Base-by-base conservation (phyloP, 2,797 vertebrate species). In the Denticeps clupeoides region DNA sequence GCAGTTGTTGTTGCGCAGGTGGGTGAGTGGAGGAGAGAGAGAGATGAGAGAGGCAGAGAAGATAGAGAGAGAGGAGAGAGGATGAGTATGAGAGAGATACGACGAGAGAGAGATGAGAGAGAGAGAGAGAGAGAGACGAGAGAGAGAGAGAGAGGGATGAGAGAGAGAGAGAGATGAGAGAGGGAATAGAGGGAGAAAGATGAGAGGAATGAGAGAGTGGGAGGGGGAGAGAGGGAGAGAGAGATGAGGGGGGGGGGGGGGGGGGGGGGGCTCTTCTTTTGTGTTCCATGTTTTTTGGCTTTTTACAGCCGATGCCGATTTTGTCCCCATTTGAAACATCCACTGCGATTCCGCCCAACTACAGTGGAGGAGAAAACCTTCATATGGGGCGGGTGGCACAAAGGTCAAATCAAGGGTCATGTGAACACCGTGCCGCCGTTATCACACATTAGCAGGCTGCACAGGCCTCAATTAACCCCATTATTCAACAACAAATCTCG, bases 281-380 rank as follows among this genome's bases (percentile, higher is more conserved):
- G 18, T 55, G 59, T 63, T 41, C 26, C 21, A 43, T 45, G 32
- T 38, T 67, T 64, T 63, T 49, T 47, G 49, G 45, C 55, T 67
- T 57, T 67, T 63, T 66, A 64, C 61, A 65, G 65, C 38, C 12
- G 15, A 69, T 70, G 64, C 57, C 63, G 68, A 75, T 71, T 47
- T 53, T 29, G 38, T 58, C 52, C 10, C 35, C 42, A 51, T 60
- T 63, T 60, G 49, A 66, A 65, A 50, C 51, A 54, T 37, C 51
- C 56, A 49, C 37, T 27, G 44, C 58, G 59, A 56, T 23, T 48
- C 35, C 32, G 29, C 38, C 15, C 40, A 52, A 22, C 42, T n/a
- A n/a, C n/a, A n/a, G n/a, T n/a, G n/a, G n/a, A n/a, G n/a, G n/a
- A n/a, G n/a, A n/a, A n/a, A n/a, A n/a, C n/a, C n/a, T n/a, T n/a